Evolutionary conservation across 2,888 invertebrate genomes (phyloP).

Genomic region (Amphipoea lucens): DNA sequence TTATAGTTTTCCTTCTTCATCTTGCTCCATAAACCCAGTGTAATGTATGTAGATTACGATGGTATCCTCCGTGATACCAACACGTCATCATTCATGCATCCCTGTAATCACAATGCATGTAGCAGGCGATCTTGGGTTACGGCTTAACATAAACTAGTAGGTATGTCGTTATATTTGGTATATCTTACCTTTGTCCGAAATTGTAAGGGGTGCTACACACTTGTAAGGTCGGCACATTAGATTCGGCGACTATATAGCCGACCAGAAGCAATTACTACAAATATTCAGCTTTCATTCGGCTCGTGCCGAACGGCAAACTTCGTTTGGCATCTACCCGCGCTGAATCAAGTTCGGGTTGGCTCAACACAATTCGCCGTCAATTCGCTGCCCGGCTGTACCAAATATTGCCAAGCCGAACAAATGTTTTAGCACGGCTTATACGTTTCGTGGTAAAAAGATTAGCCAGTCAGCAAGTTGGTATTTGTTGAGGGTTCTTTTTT

Average conservation of each 20-base stretch:
- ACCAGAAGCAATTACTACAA: background rate
- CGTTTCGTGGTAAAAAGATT: too few relatives aligned
- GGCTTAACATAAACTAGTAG: background rate
- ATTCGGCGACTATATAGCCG: background rate
- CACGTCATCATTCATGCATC: conserved; percentile 59
- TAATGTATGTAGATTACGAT: conserved; percentile 51
- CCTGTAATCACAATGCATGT: conserved; percentile 49
- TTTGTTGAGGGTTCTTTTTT: too few relatives aligned
- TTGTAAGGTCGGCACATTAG: background rate
- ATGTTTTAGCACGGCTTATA: too few relatives aligned
- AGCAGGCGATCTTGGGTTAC: background rate
- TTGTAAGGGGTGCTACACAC: background rate
- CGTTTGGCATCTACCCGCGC: background rate
- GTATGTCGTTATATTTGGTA: background rate
- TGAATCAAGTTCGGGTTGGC: background rate
- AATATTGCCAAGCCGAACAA: too few relatives aligned
- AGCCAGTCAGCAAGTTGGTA: too few relatives aligned
- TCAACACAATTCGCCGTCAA: background rate
- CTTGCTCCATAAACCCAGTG: background rate
- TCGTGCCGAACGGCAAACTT: background rate
- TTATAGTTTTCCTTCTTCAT: conserved; percentile 19
- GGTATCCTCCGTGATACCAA: background rate
- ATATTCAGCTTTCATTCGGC: too few relatives aligned
- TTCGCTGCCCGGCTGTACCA: too few relatives aligned
- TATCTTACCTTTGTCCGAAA: background rate